Base-by-base conservation (phyloP, 2,797 vertebrate species). In the Acestrorhynchus altus region DNA sequence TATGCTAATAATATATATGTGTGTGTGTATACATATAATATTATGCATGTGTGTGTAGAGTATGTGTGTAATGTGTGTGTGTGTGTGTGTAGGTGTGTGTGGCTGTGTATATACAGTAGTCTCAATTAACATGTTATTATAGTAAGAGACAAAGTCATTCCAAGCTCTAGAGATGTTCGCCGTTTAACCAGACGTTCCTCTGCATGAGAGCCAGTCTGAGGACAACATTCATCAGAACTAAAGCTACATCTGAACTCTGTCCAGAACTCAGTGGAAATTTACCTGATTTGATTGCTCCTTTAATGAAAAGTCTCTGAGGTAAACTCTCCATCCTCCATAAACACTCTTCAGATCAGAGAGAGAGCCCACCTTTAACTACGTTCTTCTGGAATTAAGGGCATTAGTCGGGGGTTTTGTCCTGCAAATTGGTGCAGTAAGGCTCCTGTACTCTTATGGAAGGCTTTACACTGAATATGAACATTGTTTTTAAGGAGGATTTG, bases 61-160 rank as follows among this genome's bases (percentile, higher is more conserved):
- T n/a, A n/a, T n/a, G n/a, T n/a, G n/a, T n/a, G n/a, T n/a, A n/a
- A n/a, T n/a, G n/a, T n/a, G n/a, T n/a, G n/a, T n/a, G n/a, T n/a
- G n/a, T n/a, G n/a, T n/a, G n/a, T n/a, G n/a, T n/a, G n/a, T n/a
- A n/a, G n/a, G n/a, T n/a, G n/a, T n/a, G n/a, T n/a, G n/a, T n/a
- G n/a, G n/a, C n/a, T 76, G 31, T 71, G 68, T 75, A 16, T 60
- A 54, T 67, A 47, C 28, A 26, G 6, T 9, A 59, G 54, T 59
- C 49, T 77, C 40, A 51, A 44, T 75, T 42, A 80, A 35, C 6
- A 71, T 63, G 40, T 57, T 28, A 63, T 61, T 74, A 66, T 72
- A 78, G 49, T 39, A 0, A 8, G 24, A 51, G 35, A 76, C 46
- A 84, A 66, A 65, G 71, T 67, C 61, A 64, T 31, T 15, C 52